A percentile compares a stretch with the other conserved stretches of the same genome.
phyloP scores from a whole-genome alignment of 2,888 invertebrate species.

The Acrobasis consociella region DNA sequence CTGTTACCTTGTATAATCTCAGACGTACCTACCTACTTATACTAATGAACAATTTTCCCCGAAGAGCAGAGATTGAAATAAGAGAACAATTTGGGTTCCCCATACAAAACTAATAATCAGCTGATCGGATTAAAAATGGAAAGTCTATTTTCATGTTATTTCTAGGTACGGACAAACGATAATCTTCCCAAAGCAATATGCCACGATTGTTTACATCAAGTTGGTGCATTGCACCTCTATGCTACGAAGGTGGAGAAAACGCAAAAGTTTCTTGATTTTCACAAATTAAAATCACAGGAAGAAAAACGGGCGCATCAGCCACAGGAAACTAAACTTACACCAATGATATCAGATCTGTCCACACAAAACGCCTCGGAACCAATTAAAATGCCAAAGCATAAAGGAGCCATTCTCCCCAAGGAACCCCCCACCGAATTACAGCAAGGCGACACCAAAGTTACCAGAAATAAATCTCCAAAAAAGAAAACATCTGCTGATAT shows the following conservation, averaged over 20 bases:
- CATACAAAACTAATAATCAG: too few species aligned
- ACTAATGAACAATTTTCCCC: too few species aligned
- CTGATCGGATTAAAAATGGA: too few species aligned
- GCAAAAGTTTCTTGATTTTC: slow-evolving; percentile 72
- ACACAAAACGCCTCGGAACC: slow-evolving; percentile 43
- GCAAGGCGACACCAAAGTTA: slow-evolving; percentile 58
- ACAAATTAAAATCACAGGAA: slow-evolving; percentile 58
- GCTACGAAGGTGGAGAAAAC: slow-evolving; percentile 74
- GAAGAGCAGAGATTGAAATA: too few species aligned
- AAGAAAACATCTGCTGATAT: slow-evolving; percentile 60
- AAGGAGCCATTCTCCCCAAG: slow-evolving; percentile 31
- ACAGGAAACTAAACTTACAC: slow-evolving; percentile 43
- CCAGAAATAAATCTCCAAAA: slow-evolving; percentile 46
- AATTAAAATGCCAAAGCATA: slow-evolving; percentile 31
- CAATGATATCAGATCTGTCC: slow-evolving; percentile 50
- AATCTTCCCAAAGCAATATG: slow-evolving; percentile 76
- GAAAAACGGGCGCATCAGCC: slow-evolving; percentile 44
- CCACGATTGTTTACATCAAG: slow-evolving; percentile 74
- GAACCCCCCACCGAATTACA: slow-evolving; percentile 52
- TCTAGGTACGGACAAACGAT: slow-evolving; percentile 68
- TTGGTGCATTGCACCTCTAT: slow-evolving; percentile 64
- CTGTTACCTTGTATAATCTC: too few species aligned
- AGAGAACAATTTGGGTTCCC: too few species aligned
- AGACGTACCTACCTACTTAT: too few species aligned
- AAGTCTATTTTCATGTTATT: slow-evolving; percentile 17